phyloP scores from a whole-genome alignment of 2,113 vertebrate genomes.

The Gopherus flavomarginatus region DNA sequence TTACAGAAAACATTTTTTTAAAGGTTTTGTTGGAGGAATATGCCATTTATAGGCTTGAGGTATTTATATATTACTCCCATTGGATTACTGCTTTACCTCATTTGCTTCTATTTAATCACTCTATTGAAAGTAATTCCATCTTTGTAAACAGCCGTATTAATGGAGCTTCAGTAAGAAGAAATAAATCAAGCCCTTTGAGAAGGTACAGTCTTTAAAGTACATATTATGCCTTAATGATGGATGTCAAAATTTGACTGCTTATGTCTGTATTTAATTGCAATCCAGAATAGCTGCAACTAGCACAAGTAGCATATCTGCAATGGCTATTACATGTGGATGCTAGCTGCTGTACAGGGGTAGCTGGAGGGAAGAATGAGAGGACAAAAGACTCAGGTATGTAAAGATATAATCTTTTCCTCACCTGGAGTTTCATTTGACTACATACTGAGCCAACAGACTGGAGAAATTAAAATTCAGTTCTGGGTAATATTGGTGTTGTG shows the following conservation, averaged over 20 bases:
- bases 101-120: constrained; percentile 45
- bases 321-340: rapidly evolving
- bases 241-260: neutral
- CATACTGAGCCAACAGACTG: neutral
- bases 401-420: neutral
- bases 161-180: neutral
- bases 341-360: rapidly evolving
- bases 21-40: neutral
- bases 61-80: constrained; percentile 28
- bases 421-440: neutral
- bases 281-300: neutral
- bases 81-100: neutral
- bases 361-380: neutral
- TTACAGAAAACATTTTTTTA: neutral
- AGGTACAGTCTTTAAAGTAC: neutral
- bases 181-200: neutral
- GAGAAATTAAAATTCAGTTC: neutral
- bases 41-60: constrained; percentile 10
- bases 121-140: constrained; percentile 7
- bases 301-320: neutral
- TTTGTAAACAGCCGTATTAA: constrained; percentile 1
- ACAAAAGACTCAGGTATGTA: rapidly evolving
- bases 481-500: neutral
- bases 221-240: neutral
- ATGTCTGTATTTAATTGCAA: neutral